These are phyloP conservation scores for Dryadula phaetusa DNA, from an alignment of 2,888 invertebrate genomes.

Conservation along the genomic window DNA sequence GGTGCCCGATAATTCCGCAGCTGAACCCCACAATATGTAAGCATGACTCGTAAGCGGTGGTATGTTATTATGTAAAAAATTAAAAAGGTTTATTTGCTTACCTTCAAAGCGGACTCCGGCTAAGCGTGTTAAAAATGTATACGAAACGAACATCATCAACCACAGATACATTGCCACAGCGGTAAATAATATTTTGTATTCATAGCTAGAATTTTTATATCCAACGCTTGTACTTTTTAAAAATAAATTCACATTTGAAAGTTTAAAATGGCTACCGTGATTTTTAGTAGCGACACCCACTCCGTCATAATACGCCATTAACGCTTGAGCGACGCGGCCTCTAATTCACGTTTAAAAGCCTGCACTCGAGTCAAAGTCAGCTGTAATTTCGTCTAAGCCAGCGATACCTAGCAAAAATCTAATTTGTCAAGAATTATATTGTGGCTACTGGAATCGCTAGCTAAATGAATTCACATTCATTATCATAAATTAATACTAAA, in stretches of 20 bases:
- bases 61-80: slow-evolving; percentile 59
- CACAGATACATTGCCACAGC: slow-evolving; percentile 35
- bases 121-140: slow-evolving; percentile 45
- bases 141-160: slow-evolving; percentile 42
- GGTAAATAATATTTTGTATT: slow-evolving; percentile 41
- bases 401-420: slow-evolving; percentile 80
- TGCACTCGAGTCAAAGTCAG: slow-evolving; percentile 82
- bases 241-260: slow-evolving; percentile 42
- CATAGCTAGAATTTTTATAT: slow-evolving; percentile 16
- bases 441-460: slow-evolving; percentile 61
- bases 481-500: not conserved
- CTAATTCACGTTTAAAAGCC: slow-evolving; percentile 83
- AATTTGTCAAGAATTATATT: slow-evolving; percentile 79
- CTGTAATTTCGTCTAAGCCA: slow-evolving; percentile 80
- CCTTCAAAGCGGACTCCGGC: slow-evolving; percentile 53
- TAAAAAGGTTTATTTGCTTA: slow-evolving; percentile 61
- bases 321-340: slow-evolving; percentile 74
- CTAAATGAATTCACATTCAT: slow-evolving; percentile 37
- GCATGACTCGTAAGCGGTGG: slow-evolving; percentile 54
- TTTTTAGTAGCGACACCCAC: slow-evolving; percentile 73
- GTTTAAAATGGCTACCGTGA: slow-evolving; percentile 66
- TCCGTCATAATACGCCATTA: slow-evolving; percentile 81
- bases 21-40: slow-evolving; percentile 54
- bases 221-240: slow-evolving; percentile 19
- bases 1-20: slow-evolving; percentile 68